These are phyloP conservation scores for Marcusenius ussheri DNA, from an alignment of 2,113 vertebrate species.

Conservation along the genomic window DNA sequence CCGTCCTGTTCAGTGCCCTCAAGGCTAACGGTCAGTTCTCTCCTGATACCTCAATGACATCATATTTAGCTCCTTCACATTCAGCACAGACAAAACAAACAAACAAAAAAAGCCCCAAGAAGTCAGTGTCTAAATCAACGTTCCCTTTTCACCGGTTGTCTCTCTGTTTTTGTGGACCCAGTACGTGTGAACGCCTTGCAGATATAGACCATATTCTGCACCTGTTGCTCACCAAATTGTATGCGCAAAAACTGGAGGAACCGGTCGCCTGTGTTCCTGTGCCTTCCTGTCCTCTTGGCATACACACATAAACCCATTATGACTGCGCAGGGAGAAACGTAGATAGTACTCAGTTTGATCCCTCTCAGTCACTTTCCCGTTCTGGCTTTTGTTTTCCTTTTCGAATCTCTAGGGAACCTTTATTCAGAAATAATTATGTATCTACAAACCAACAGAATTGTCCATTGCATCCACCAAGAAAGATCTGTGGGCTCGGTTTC, in stretches of 20 bases:
- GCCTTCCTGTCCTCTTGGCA: background rate
- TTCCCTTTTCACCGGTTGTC: background rate
- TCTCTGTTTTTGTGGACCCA: background rate
- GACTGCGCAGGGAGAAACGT: background rate
- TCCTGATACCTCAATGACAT: background rate
- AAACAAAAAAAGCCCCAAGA: background rate
- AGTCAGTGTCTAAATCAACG: background rate
- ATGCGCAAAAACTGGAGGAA: background rate
- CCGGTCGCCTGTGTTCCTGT: background rate
- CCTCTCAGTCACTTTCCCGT: background rate
- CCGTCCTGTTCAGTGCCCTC: constrained; percentile 64
- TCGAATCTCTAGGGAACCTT: background rate
- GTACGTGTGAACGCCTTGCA: background rate
- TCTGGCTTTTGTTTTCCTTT: background rate
- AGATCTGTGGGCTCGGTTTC: background rate
- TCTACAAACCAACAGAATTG: background rate
- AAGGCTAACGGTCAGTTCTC: constrained; percentile 65
- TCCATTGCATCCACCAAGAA: background rate
- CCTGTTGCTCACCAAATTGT: background rate
- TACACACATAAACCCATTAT: background rate
- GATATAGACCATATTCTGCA: background rate
- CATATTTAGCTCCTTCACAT: background rate
- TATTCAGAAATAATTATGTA: background rate
- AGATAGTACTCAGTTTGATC: background rate
- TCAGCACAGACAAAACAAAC: background rate